Evolutionary conservation across 2,113 vertebrate species (phyloP).

Genomic region (Otis tarda): DNA sequence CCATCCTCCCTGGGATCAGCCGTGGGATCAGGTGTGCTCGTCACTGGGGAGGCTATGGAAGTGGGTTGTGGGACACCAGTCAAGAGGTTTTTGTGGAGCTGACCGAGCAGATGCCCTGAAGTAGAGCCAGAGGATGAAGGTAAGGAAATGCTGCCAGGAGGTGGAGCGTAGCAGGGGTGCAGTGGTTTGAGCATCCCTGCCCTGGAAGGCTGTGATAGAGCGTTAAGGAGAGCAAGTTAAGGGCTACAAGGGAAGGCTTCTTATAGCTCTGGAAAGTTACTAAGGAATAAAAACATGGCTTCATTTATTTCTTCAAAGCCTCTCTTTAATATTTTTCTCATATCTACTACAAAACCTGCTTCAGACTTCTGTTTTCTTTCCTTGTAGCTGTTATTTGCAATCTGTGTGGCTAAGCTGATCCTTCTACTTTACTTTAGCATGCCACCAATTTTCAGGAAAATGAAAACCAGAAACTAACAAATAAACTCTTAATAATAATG

Average conservation of each 20-base stretch:
- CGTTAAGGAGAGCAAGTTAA: neutral
- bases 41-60: neutral
- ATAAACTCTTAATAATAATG: neutral
- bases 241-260: neutral
- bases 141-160: neutral
- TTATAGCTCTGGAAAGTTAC: neutral
- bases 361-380: neutral
- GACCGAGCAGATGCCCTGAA: neutral
- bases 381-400: too few species aligned
- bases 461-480: neutral
- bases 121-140: neutral
- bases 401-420: neutral
- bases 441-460: neutral
- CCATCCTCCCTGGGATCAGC: accelerated
- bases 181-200: neutral
- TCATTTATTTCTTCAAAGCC: neutral
- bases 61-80: accelerated
- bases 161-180: neutral
- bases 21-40: neutral
- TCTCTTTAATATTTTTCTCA: neutral
- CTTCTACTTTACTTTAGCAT: neutral
- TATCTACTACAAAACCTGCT: neutral
- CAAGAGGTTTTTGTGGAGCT: neutral
- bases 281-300: neutral
- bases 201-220: accelerated